Conservation (phyloP, 2,113 vertebrate genomes). For the Microtus ochrogaster region DNA sequence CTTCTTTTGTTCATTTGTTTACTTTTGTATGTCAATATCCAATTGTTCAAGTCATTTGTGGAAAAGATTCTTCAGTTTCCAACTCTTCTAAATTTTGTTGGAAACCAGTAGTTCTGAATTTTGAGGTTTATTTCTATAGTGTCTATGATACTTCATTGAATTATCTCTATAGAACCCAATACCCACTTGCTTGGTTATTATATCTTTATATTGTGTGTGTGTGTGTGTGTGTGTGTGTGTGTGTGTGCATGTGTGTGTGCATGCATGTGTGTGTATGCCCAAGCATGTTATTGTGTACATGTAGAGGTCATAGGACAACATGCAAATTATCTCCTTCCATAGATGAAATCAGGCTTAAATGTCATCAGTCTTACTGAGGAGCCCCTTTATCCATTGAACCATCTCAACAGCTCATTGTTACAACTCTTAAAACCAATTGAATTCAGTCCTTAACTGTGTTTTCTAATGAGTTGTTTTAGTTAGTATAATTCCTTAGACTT, state of each 20-base stretch:
- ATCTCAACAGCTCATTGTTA: background rate
- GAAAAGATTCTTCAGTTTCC: background rate
- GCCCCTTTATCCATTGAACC: background rate
- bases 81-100: background rate
- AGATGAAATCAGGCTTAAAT: background rate
- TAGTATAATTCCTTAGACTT: background rate
- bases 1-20: background rate
- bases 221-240: background rate
- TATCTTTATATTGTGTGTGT: background rate
- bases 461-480: background rate
- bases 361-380: background rate
- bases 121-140: background rate
- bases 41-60: background rate
- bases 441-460: background rate
- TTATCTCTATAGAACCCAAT: background rate
- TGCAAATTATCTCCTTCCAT: background rate
- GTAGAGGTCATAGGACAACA: background rate
- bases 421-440: background rate
- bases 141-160: background rate
- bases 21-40: background rate
- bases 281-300: background rate
- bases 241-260: background rate
- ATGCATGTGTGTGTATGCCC: background rate
- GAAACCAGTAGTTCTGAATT: background rate
- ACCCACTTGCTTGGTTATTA: background rate